phyloP scores from a whole-genome alignment of 1,140 invertebrate genomes.

The Protaetia brevitarsis region DNA sequence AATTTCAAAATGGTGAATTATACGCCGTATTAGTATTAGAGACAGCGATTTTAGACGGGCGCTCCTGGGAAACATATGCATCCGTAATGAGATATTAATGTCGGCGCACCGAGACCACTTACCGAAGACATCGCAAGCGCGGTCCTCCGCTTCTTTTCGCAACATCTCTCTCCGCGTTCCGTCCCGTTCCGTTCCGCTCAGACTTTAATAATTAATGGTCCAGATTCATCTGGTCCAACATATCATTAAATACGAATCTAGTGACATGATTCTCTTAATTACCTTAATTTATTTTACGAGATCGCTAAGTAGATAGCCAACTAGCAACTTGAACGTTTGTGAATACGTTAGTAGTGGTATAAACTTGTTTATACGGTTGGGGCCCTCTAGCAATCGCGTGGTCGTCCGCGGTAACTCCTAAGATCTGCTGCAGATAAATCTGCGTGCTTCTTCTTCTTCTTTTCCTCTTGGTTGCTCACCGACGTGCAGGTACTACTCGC shows the following conservation, averaged over 20 bases:
- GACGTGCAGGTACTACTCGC: conserved; percentile 16
- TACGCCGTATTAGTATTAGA: conserved; percentile 11
- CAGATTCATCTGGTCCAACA: conserved; percentile 42
- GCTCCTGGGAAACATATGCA: not conserved
- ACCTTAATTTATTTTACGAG: conserved; percentile 47
- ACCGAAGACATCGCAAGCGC: no score
- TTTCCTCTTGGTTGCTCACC: conserved; percentile 14
- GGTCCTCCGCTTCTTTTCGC: no score
- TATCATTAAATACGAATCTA: conserved; percentile 47
- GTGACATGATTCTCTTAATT: conserved; percentile 49
- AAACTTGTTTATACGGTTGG: conserved; percentile 38
- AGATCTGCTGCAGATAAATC: conserved; percentile 38
- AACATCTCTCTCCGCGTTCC: no score
- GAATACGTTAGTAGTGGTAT: conserved; percentile 36
- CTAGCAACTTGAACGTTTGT: conserved; percentile 36
- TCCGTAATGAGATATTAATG: conserved; percentile 10
- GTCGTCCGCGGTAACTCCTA: conserved; percentile 27
- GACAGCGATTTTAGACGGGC: not conserved
- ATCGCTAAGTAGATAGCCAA: conserved; percentile 37
- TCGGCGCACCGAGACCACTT: no score
- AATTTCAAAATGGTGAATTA: conserved; percentile 13
- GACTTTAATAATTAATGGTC: conserved; percentile 11
- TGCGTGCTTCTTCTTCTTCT: conserved; percentile 27
- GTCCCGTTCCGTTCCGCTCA: not conserved
- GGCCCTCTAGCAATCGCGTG: conserved; percentile 37